Evolutionary conservation across 2,888 invertebrate genomes (phyloP), one percentile per base, ranked within the genome.

Genomic region (Drosophila ustulata): DNA sequence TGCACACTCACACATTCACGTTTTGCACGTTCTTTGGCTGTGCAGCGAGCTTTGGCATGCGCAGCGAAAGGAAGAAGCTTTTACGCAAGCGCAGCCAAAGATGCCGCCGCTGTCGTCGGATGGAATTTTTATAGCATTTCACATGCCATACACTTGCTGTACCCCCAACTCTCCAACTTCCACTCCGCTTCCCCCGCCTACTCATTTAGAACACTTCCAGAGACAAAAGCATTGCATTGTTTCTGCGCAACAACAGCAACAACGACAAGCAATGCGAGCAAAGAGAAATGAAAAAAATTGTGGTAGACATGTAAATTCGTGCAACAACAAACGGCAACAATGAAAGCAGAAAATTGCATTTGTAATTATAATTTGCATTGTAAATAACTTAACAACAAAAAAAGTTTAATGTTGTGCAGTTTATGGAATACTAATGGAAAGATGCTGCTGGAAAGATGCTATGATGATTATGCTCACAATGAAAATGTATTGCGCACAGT

Each of bases 61-160:
- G 83, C 81, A 85, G 65, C 78, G 63, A 82, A 85, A 82, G 82
- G 67, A 71, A 64, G 67, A 68, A 79, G 80, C 77, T 82, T 85
- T 76, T 69, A 57, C 83, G 88, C 83, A 88, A 85, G 88, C 82
- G 73, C 75, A 88, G 66, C 72, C 45, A 57, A 69, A 65, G 65
- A 77, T 28, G 68, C 46, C 61, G 72, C 52, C 41, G 62, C 47
- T 41, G 62, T 50, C 52, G 37, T 50, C 52, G 37, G 49, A 25
- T 53, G 83, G 85, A 88, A 85, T 85, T 87, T 83, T 81, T 80
- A 88, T 84, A 66, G 87, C 81, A 86, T 78, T 82, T 83, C 76
- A 66, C 82, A 84, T 84, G 73, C 65, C 53, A 75, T 75, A 76
- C 66, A 65, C 71, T 67, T 62, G 65, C 76, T 53, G 26, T 34